Conservation (phyloP, 1,140 invertebrate species). For the Tetramorium parvispinum region DNA sequence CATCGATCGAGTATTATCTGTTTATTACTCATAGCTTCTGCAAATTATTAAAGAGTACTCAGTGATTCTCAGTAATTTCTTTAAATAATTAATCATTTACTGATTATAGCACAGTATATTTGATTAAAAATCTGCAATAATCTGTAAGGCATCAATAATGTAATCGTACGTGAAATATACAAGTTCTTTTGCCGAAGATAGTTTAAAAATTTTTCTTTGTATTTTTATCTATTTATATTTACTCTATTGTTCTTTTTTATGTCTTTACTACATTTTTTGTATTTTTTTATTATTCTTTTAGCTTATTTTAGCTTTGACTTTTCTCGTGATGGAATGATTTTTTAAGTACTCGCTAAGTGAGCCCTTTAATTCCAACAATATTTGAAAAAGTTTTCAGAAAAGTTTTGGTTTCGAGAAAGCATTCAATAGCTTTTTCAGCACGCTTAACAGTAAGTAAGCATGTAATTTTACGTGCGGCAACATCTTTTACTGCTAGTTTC, state of each 20-base stretch:
- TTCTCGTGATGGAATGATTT: neutral
- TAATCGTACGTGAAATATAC: neutral
- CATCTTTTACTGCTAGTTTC: slow-evolving; percentile 51
- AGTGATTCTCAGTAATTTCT: neutral
- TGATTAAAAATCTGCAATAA: neutral
- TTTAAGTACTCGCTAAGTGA: neutral
- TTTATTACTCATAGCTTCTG: slow-evolving; percentile 1
- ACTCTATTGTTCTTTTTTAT: no score
- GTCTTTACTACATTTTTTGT: neutral
- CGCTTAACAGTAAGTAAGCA: slow-evolving; percentile 42
- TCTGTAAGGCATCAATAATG: neutral
- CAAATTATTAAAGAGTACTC: neutral
- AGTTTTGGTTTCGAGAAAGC: slow-evolving; percentile 4
- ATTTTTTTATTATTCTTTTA: neutral
- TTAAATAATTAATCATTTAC: neutral
- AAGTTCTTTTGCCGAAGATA: no score
- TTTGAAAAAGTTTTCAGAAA: neutral
- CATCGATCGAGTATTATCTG: neutral
- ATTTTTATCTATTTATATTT: neutral
- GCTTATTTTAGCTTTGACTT: neutral
- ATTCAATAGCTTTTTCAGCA: neutral
- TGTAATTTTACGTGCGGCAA: slow-evolving; percentile 35
- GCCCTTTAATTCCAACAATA: neutral
- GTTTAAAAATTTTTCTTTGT: neutral
- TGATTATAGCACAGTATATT: neutral